Evolutionary conservation across 1,140 invertebrate genomes (phyloP).

Genomic region (Formica selysi): DNA sequence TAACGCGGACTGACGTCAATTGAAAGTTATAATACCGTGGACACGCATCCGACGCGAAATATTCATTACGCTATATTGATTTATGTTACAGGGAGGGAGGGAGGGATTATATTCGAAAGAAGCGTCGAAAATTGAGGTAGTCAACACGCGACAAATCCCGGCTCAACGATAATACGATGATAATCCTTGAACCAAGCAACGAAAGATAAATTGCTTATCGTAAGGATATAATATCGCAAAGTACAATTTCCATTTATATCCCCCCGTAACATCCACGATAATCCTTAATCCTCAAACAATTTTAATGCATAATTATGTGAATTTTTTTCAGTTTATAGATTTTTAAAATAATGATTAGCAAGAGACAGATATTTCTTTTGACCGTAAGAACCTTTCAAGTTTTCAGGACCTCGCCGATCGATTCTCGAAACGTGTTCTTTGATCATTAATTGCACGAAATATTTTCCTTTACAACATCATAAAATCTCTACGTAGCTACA

Average conservation of each 20-base stretch:
- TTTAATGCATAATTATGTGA: not conserved
- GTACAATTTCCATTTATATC: not conserved
- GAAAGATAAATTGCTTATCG: not conserved
- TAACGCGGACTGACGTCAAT: conserved; percentile 69
- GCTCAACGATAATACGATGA: not conserved
- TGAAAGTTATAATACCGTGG: conserved; percentile 72
- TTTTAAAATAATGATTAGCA: not conserved
- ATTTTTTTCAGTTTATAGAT: not conserved
- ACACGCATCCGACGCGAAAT: conserved; percentile 65
- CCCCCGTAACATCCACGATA: not conserved
- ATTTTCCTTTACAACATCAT: not conserved
- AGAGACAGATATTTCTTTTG: not conserved
- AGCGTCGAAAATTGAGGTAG: conserved; percentile 51
- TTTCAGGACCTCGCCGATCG: not conserved
- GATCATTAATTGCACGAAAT: not conserved
- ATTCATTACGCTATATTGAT: conserved; percentile 74
- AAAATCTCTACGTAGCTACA: not conserved
- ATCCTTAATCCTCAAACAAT: conserved; percentile 3
- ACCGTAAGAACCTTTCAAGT: not conserved
- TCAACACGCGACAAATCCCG: conserved; percentile 16
- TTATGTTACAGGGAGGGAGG: conserved; percentile 37
- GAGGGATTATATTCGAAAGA: conserved; percentile 53
- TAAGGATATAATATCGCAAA: not conserved
- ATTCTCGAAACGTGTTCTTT: not conserved
- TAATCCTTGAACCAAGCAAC: not conserved